Percentiles rank a stretch among this genome's conserved stretches.
These are phyloP conservation scores for Actinia tenebrosa DNA, from an alignment of 64 coral and sea anemone species.

Conservation along the genomic window DNA sequence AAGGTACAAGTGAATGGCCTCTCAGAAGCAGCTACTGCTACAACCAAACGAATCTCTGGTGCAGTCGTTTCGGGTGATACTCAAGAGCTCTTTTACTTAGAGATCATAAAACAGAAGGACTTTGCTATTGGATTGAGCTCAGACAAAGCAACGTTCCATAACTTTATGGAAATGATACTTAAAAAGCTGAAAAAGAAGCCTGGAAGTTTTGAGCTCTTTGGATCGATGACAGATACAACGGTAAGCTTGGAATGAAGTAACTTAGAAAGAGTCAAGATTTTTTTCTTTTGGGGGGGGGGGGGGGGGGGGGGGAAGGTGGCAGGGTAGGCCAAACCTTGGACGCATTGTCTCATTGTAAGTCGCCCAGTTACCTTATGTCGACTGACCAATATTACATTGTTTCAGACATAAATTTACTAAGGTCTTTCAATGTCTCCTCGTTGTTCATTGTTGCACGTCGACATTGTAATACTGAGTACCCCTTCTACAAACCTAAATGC, in stretches of 20 bases:
- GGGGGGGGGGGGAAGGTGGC: no score
- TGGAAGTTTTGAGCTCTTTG: neutral
- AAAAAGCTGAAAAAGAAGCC: neutral
- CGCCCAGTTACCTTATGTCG: no score
- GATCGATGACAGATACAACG: neutral
- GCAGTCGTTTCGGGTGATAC: neutral
- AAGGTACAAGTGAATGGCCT: neutral
- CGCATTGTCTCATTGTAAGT: no score
- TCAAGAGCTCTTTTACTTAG: conserved; percentile 5
- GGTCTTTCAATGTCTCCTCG: no score
- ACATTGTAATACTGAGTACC: no score
- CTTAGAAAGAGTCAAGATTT: neutral
- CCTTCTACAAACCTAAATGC: no score
- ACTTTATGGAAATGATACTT: neutral
- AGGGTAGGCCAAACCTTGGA: no score
- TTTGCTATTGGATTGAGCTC: conserved; percentile 10
- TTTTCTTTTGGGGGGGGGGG: no score
- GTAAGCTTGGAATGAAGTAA: neutral
- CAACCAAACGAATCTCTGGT: neutral
- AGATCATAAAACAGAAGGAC: neutral
- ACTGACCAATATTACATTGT: no score
- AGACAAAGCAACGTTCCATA: conserved; percentile 4
- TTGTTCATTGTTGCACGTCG: no score
- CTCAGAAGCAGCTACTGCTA: neutral
- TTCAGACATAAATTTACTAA: no score